Conservation (phyloP, 2,113 vertebrate species). For the Platanista minor region DNA sequence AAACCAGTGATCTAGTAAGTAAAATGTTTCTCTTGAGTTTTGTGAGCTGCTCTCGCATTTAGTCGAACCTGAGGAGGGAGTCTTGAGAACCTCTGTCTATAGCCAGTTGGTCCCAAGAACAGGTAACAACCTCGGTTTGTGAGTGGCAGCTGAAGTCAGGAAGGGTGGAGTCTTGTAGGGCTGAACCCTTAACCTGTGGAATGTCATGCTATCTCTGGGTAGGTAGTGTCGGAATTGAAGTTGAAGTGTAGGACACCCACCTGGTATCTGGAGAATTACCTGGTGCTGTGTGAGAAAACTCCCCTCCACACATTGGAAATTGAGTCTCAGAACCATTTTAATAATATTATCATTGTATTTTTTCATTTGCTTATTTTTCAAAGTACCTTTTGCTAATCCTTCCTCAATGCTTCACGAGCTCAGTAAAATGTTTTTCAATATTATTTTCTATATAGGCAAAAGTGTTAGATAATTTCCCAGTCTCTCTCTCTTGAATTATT, state of each 20-base stretch:
- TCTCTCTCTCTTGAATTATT: neutral
- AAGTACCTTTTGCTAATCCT: neutral
- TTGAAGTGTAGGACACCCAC: neutral
- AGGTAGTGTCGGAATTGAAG: neutral
- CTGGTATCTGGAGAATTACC: neutral
- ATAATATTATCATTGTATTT: neutral
- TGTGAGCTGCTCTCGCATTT: neutral
- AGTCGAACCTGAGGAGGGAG: neutral
- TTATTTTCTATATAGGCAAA: neutral
- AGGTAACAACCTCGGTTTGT: neutral
- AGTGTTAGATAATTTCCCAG: neutral
- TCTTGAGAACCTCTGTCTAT: neutral
- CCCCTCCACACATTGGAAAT: neutral
- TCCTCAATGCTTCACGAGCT: neutral
- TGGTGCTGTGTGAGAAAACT: neutral
- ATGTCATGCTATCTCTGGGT: neutral
- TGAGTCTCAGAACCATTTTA: neutral
- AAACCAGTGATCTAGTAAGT: neutral
- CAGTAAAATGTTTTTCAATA: neutral
- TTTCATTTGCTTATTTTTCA: conserved; percentile 23
- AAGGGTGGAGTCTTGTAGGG: neutral
- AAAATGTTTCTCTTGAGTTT: neutral
- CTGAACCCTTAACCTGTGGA: neutral
- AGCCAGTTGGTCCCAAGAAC: neutral
- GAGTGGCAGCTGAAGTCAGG: neutral